These are phyloP conservation scores for Karalla daura DNA, from an alignment of 2,797 vertebrate genomes.

Conservation along the genomic window DNA sequence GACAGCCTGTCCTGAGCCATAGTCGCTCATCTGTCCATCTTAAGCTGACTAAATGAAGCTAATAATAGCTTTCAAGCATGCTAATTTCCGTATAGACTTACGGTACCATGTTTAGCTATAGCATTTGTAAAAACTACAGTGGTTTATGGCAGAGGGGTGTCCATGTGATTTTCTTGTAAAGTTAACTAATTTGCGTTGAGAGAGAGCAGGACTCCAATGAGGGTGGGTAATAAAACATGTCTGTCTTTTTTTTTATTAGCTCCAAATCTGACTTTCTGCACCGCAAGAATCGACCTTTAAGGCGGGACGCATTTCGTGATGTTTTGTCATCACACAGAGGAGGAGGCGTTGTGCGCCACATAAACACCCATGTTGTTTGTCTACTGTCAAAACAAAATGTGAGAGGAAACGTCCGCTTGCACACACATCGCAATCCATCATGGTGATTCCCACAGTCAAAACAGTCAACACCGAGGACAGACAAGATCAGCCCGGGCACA, in stretches of 20 bases:
- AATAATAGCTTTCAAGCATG: too few relatives aligned
- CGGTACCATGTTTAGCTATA: too few relatives aligned
- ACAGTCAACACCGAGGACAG: conserved; percentile 62
- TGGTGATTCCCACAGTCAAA: conserved; percentile 69
- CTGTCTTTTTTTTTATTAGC: background rate
- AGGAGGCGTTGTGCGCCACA: conserved; percentile 12
- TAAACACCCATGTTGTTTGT: conserved; percentile 49
- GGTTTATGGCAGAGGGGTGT: too few relatives aligned
- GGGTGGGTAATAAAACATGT: background rate
- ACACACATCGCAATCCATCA: conserved; percentile 56
- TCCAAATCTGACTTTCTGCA: background rate
- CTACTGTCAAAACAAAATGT: conserved; percentile 37
- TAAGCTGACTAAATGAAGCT: too few relatives aligned
- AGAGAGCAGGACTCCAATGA: background rate
- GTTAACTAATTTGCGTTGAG: too few relatives aligned
- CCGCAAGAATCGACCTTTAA: background rate
- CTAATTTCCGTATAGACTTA: too few relatives aligned
- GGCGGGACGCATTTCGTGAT: background rate
- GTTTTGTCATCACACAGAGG: background rate
- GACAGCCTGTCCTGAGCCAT: too few relatives aligned
- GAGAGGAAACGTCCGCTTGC: conserved; percentile 34
- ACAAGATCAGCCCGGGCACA: conserved; percentile 65
- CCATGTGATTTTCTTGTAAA: too few relatives aligned
- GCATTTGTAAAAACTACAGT: too few relatives aligned
- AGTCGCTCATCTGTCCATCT: too few relatives aligned